Evolutionary conservation across 1,140 invertebrate species (phyloP).

Genomic region (Apolygus lucorum): DNA sequence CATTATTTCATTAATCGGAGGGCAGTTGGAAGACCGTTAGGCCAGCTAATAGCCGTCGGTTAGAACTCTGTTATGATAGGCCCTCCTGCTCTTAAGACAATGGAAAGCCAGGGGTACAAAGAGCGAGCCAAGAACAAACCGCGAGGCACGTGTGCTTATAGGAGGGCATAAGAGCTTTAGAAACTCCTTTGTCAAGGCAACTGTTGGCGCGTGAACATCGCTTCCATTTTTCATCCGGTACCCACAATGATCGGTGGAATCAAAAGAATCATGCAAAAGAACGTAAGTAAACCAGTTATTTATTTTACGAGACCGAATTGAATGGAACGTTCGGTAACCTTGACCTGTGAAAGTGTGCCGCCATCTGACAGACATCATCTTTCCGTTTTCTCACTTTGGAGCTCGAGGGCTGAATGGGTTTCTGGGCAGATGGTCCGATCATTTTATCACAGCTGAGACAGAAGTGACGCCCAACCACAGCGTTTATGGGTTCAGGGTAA

Average conservation of each 20-base stretch:
- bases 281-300: background rate
- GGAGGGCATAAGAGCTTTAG: background rate
- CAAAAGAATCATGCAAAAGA: background rate
- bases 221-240: background rate
- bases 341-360: too few relatives aligned
- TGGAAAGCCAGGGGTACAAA: background rate
- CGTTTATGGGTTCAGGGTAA: background rate
- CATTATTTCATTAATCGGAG: background rate
- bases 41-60: background rate
- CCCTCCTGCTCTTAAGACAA: background rate
- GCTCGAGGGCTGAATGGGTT: too few relatives aligned
- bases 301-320: background rate
- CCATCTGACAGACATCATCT: too few relatives aligned
- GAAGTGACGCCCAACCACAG: too few relatives aligned
- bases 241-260: slow-evolving; percentile 3
- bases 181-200: background rate
- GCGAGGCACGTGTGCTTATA: background rate
- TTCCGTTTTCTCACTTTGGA: too few relatives aligned
- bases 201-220: background rate
- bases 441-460: too few relatives aligned
- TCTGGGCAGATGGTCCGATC: too few relatives aligned
- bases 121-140: background rate
- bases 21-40: slow-evolving; percentile 8
- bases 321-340: too few relatives aligned
- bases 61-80: background rate